Base-by-base conservation (phyloP, 1,140 invertebrate species). In the Diabrotica undecimpunctata region DNA sequence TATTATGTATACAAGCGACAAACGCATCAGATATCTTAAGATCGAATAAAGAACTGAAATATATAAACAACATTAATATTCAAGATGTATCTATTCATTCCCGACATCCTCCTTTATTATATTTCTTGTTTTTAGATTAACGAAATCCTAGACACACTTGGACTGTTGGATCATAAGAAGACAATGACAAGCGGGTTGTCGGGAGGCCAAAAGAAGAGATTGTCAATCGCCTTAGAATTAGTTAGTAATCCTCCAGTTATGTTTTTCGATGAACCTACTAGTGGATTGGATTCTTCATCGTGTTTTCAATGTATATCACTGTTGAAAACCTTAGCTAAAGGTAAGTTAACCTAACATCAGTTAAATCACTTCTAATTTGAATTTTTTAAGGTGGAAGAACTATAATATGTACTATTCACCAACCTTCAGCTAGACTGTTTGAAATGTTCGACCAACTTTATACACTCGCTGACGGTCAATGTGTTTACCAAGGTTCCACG, bases 221-320 rank as follows among this genome's bases (percentile, higher is more conserved):
- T 99, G 6, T 96, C 95, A 0, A 98, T 98, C 57, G 96, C 95
- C n/a, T 81, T 97, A 61, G 96, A 98, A 81, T 81, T 99, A 54
- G 90, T 98, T 62, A 97, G 95, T 79, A 98, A 98, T 81, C 96
- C 96, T 14, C 90, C 91, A 1, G 90, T 98, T 62, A 97, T 98
- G 93, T 98, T 98, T 80, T 97, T 98, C 77, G 96, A 99, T 77
- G 96, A 99, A 78, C 96, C 96, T 0, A 98, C 96, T 0, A 96
- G 94, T 72, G 96, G 96, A 11, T 80, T 98, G 75, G 96, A 98
- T 79, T 96, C 93, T 71, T 94, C 93, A 0, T 95, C 94, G 0
- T 96, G 94, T 79, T 95, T 94, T 77, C 94, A 97, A 79, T 97
- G 95, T 77, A 93, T 98, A 54, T 89, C 90, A 9, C 76, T 95